Conservation (phyloP, 2,888 invertebrate species). For the Eudemis profundana region DNA sequence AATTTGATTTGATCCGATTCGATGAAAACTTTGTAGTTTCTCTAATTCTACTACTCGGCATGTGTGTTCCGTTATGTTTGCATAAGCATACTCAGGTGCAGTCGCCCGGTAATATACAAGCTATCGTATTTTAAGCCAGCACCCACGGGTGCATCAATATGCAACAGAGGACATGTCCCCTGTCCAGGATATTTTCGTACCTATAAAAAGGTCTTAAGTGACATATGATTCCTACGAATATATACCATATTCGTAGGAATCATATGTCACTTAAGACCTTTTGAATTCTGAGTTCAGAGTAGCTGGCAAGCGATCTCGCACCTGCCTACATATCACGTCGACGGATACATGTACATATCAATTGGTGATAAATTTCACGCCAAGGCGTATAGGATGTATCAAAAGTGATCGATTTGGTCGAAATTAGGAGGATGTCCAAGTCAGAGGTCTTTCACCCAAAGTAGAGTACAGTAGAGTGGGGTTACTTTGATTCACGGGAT, state of each 20-base stretch:
- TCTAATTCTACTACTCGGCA: too few species aligned
- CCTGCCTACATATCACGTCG: conserved; percentile 13
- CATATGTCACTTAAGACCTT: not conserved
- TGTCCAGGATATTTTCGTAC: not conserved
- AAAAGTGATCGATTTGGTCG: too few species aligned
- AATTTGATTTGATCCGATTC: too few species aligned
- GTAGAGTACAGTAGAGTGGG: too few species aligned
- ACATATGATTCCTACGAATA: not conserved
- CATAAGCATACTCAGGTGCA: conserved; percentile 1
- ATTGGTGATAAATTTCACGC: not conserved
- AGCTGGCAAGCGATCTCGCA: not conserved
- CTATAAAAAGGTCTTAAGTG: not conserved
- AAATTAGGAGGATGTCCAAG: too few species aligned
- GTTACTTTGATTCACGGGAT: too few species aligned
- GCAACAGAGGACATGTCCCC: conserved; percentile 10
- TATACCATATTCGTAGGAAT: not conserved
- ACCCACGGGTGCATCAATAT: conserved; percentile 27
- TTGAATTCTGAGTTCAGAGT: not conserved
- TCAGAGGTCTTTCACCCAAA: too few species aligned
- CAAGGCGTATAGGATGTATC: not conserved
- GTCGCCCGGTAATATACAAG: conserved; percentile 2
- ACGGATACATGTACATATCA: conserved; percentile 12
- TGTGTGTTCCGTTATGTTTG: not conserved
- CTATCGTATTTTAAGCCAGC: not conserved
- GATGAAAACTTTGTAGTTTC: too few species aligned